phyloP scores from a whole-genome alignment of 2,113 vertebrate genomes.

The Anthoscopus minutus region DNA sequence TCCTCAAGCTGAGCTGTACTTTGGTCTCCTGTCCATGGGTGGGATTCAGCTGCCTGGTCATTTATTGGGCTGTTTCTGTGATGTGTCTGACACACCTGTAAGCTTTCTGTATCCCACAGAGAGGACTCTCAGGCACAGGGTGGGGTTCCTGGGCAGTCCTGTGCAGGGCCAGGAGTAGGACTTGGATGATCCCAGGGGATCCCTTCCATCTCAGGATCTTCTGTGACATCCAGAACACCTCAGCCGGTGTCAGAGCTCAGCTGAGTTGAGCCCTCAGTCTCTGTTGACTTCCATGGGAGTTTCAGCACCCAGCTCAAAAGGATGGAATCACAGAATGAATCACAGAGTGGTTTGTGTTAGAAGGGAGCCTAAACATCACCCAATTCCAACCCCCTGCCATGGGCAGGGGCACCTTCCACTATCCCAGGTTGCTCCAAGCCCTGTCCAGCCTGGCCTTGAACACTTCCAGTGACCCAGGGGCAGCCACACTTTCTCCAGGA shows the following conservation, averaged over 20 bases:
- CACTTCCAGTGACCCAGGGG: neutral
- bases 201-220: neutral
- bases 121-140: neutral
- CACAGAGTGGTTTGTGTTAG: neutral
- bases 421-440: rapidly evolving
- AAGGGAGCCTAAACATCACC: neutral
- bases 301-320: neutral
- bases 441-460: rapidly evolving
- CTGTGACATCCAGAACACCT: neutral
- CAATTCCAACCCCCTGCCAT: neutral
- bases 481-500: neutral
- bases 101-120: neutral
- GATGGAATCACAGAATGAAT: neutral
- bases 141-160: neutral
- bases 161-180: neutral
- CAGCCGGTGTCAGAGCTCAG: neutral
- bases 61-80: neutral
- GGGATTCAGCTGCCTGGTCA: neutral
- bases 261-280: neutral
- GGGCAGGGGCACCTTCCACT: neutral
- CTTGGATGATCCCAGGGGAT: neutral
- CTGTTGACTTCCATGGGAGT: rapidly evolving
- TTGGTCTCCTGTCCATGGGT: neutral
- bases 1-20: neutral
- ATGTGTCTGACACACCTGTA: neutral